phyloP scores from a whole-genome alignment of 2,888 invertebrate genomes.

The Zhengitettix transpicula region DNA sequence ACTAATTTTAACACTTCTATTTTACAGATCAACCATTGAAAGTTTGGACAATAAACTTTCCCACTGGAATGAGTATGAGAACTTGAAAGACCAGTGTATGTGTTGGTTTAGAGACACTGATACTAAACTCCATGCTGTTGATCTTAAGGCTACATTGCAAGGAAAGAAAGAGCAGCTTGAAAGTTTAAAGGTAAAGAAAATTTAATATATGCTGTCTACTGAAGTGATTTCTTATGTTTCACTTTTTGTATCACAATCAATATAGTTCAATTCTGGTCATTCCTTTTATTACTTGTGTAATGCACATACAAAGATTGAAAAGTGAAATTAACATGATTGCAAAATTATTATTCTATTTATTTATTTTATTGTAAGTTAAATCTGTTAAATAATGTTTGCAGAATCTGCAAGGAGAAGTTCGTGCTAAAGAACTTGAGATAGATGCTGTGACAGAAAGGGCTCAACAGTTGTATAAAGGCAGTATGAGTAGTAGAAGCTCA shows the following conservation, averaged over 20 bases:
- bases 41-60: conserved; percentile 65
- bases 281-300: no score
- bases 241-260: background rate
- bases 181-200: conserved; percentile 34
- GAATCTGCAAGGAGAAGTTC: conserved; percentile 68
- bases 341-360: background rate
- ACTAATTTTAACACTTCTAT: background rate
- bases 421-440: conserved; percentile 81
- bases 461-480: conserved; percentile 62
- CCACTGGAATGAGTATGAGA: conserved; percentile 86
- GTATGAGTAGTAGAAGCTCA: conserved; percentile 54
- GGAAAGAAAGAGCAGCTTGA: conserved; percentile 79
- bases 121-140: conserved; percentile 70
- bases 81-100: conserved; percentile 66
- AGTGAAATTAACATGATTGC: background rate
- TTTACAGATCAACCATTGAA: conserved; percentile 47
- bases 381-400: conserved; percentile 22
- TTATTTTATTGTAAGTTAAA: no score
- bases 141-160: conserved; percentile 60
- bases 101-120: conserved; percentile 81
- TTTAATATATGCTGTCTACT: background rate
- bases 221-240: background rate
- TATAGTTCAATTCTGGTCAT: no score
- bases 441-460: conserved; percentile 84
- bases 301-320: no score